These are phyloP conservation scores for Phyllotreta cruciferae DNA, from an alignment of 2,888 invertebrate genomes.

Conservation along the genomic window DNA sequence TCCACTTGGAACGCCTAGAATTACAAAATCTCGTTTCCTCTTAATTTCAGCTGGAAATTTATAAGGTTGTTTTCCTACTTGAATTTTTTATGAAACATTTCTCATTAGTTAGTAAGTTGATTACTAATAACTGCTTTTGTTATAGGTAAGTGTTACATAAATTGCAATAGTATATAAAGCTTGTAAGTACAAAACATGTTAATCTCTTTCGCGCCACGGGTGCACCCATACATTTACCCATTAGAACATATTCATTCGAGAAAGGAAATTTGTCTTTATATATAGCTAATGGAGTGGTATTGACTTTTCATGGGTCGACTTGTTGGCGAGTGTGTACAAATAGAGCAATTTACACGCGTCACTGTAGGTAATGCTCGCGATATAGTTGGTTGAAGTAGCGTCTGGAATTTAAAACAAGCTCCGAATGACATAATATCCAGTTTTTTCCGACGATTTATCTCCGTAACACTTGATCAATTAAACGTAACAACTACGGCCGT, in stretches of 20 bases:
- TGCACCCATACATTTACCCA: conserved; percentile 19
- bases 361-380: conserved; percentile 12
- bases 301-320: conserved; percentile 29
- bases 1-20: neutral
- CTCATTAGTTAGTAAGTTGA: too few relatives aligned
- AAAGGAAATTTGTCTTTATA: conserved; percentile 30
- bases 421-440: conserved; percentile 25
- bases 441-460: conserved; percentile 22
- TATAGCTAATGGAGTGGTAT: conserved; percentile 26
- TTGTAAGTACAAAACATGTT: conserved; percentile 5
- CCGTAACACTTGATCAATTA: conserved; percentile 20
- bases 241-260: conserved; percentile 26
- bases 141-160: too few relatives aligned
- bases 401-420: conserved; percentile 21
- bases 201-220: conserved; percentile 23
- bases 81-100: too few relatives aligned
- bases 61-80: too few relatives aligned
- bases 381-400: conserved; percentile 25
- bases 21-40: neutral
- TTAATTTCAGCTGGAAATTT: conserved; percentile 1
- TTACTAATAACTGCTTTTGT: too few relatives aligned
- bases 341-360: conserved; percentile 34
- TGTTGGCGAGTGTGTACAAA: conserved; percentile 20
- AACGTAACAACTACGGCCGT: conserved; percentile 22
- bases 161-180: too few relatives aligned